These are phyloP conservation scores for Tylochromis polylepis DNA, from an alignment of 2,113 vertebrate genomes.

Conservation along the genomic window DNA sequence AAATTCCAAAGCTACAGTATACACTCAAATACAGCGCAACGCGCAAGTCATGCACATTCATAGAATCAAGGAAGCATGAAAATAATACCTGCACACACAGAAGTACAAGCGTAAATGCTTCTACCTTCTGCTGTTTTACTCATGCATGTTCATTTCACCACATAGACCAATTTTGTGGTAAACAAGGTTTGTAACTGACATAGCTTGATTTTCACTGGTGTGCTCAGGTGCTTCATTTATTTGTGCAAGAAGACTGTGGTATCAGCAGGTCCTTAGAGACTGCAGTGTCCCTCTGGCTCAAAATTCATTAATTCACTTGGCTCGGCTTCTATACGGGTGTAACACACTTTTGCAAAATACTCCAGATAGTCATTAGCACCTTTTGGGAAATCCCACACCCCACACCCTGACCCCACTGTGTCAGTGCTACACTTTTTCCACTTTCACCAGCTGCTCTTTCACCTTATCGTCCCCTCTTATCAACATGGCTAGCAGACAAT, in stretches of 20 bases:
- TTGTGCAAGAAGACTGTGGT: slow-evolving; percentile 22
- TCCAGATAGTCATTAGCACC: not conserved
- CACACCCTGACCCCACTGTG: not conserved
- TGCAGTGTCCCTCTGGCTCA: slow-evolving; percentile 3
- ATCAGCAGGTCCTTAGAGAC: slow-evolving; percentile 26
- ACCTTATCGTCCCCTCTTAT: not conserved
- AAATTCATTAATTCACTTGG: slow-evolving; percentile 56
- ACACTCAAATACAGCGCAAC: not conserved
- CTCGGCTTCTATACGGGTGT: slow-evolving; percentile 34
- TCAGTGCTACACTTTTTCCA: not conserved
- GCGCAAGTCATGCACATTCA: not conserved
- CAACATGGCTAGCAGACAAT: slow-evolving; percentile 21
- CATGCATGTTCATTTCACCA: not conserved
- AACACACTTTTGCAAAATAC: slow-evolving; percentile 17
- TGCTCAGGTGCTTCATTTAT: slow-evolving; percentile 48
- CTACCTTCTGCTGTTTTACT: not conserved
- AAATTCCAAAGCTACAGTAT: not conserved
- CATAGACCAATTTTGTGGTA: not conserved
- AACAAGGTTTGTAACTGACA: not conserved
- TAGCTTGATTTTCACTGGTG: not conserved
- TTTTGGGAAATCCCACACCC: slow-evolving; percentile 24
- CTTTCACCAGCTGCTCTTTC: slow-evolving; percentile 11
- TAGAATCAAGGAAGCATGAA: not conserved
- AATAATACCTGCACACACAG: not conserved
- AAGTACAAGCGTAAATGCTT: not conserved